Base-by-base conservation (phyloP, 2,113 vertebrate genomes). In the Ranitomeya imitator region DNA sequence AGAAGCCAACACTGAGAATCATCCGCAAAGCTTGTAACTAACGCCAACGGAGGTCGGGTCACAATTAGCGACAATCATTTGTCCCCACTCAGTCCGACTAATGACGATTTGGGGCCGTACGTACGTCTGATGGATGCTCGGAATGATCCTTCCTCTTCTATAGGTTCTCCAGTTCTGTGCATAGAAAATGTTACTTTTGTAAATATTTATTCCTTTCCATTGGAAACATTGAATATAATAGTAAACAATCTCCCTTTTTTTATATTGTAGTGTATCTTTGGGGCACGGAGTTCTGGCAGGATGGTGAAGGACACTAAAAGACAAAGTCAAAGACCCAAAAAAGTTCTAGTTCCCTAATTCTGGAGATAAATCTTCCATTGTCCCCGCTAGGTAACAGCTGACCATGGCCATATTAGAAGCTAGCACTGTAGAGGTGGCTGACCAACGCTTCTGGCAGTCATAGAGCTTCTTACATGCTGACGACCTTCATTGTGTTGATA, bases 71-170 rank as follows among this genome's bases (percentile, higher is more conserved):
- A 69, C n/a, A 69, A 26, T 26, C 11, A n/a, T 6, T n/a, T 7
- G n/a, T 16, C 18, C 13, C 19, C 19, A 9, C 19, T 8, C 61
- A 19, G 19, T 16, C 14, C 51, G 31, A 52, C 8, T 51, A 10
- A 51, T 45, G 21, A 19, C 57, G 52, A n/a, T 10, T 26, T 9
- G 31, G 61, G 57, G 84, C 63, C 31, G 55, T 87, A 86, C 87
- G 90, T 89, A 95, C 95, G 93, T 59, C 84, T 92, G 18, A 90
- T 90, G 84, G 85, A 86, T 79, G 89, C 85, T 54, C 89, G 57
- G 14, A 90, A 45, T 7, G 63, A 81, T 18, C 86, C 91, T 7
- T 93, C 80, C 86, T 95, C 92, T 61, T 87, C 86, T 37, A 92
- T 91, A 86, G 90, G 61, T 87, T 83, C 86, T 8, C 89, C 93